A percentile compares a stretch with the other conserved stretches of the same genome.
These are phyloP conservation scores for Peromyscus melanophrys DNA, from an alignment of 2,797 vertebrate genomes.

Conservation along the genomic window DNA sequence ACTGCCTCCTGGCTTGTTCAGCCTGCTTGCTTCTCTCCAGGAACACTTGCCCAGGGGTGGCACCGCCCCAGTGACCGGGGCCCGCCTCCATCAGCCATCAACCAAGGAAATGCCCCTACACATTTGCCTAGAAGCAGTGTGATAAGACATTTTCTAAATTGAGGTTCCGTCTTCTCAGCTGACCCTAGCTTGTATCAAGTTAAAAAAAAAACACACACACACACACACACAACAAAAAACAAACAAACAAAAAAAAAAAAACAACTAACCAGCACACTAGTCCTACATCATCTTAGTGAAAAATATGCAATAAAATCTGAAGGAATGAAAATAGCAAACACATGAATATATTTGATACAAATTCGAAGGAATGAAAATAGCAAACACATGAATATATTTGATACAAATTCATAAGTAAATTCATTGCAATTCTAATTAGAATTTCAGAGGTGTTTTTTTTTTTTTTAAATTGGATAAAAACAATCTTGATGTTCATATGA, in stretches of 20 bases:
- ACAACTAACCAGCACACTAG: neutral
- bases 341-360: neutral
- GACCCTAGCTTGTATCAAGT: neutral
- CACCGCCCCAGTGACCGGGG: neutral
- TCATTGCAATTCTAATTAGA: neutral
- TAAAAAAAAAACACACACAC: neutral
- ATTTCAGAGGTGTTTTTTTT: neutral
- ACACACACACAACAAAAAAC: neutral
- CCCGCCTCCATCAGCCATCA: neutral
- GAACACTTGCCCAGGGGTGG: neutral
- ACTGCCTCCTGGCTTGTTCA: neutral
- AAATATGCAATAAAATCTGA: neutral
- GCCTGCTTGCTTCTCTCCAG: neutral
- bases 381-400: neutral
- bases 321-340: neutral
- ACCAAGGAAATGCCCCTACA: neutral
- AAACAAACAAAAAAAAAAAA: neutral
- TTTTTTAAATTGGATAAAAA: conserved; percentile 20
- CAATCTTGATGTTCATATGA: neutral
- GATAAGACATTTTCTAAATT: neutral
- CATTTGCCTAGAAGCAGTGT: neutral
- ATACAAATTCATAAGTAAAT: neutral
- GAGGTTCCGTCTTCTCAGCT: neutral
- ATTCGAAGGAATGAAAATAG: conserved; percentile 13
- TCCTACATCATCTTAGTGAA: neutral